Evolutionary conservation across 1,140 invertebrate genomes (phyloP).

Genomic region (Hycleus cichorii): DNA sequence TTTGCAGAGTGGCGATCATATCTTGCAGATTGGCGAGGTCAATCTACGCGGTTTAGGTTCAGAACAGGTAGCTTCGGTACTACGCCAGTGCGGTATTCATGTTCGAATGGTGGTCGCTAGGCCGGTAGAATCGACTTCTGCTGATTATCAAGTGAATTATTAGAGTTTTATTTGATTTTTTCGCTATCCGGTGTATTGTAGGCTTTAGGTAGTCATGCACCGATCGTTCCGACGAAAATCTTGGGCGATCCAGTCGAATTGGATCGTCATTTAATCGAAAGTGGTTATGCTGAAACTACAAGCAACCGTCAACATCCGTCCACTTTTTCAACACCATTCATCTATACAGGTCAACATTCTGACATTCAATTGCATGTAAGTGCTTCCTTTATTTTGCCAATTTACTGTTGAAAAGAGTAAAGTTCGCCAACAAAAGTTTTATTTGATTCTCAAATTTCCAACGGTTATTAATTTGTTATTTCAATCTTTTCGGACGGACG

Average conservation of each 20-base stretch:
- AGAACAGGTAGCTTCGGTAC: constrained; percentile 81
- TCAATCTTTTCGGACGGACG: too few relatives aligned
- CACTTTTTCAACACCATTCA: constrained; percentile 25
- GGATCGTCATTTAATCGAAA: constrained; percentile 59
- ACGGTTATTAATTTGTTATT: too few relatives aligned
- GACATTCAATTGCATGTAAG: constrained; percentile 33
- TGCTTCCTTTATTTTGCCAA: neutral
- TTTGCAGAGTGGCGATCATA: constrained; percentile 80
- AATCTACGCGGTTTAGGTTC: constrained; percentile 79
- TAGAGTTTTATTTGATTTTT: neutral
- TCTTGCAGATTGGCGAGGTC: constrained; percentile 81
- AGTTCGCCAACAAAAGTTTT: too few relatives aligned
- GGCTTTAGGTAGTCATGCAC: constrained; percentile 64
- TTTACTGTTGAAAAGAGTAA: too few relatives aligned
- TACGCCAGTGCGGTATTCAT: constrained; percentile 73
- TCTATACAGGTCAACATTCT: constrained; percentile 28
- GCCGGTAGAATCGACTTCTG: constrained; percentile 53
- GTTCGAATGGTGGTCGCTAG: constrained; percentile 79
- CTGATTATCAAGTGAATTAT: constrained; percentile 44
- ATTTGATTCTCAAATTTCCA: too few relatives aligned
- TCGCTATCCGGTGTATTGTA: constrained; percentile 26
- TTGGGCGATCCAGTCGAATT: constrained; percentile 66
- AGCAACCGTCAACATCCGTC: constrained; percentile 25
- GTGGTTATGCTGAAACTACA: constrained; percentile 51
- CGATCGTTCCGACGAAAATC: constrained; percentile 74